phyloP scores from a whole-genome alignment of 2,113 vertebrate species.

The Lampris megalopsis region DNA sequence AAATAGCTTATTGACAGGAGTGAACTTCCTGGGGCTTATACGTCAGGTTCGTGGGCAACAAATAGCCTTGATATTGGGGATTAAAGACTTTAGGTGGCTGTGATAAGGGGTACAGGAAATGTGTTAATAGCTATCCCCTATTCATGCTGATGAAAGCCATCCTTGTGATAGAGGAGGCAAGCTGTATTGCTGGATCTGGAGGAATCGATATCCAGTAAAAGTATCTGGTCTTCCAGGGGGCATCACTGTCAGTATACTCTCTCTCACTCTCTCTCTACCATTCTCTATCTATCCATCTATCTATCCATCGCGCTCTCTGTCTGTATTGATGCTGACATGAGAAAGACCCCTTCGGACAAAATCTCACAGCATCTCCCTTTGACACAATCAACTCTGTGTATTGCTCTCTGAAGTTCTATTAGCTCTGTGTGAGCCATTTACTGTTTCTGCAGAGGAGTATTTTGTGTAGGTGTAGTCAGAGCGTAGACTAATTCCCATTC shows the following conservation, averaged over 20 bases:
- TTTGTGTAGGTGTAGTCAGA: neutral
- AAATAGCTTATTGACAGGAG: constrained; percentile 23
- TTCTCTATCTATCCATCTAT: neutral
- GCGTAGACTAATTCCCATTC: constrained; percentile 10
- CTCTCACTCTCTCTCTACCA: constrained; percentile 16
- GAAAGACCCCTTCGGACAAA: constrained; percentile 47
- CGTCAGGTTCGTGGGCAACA: constrained; percentile 34
- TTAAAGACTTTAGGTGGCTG: constrained; percentile 20
- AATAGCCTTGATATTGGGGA: constrained; percentile 32
- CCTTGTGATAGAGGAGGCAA: constrained; percentile 48
- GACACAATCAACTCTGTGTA: constrained; percentile 48
- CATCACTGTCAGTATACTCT: constrained; percentile 44
- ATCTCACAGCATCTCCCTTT: constrained; percentile 29
- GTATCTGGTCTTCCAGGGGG: constrained; percentile 46
- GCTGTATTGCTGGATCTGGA: constrained; percentile 36
- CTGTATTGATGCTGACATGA: constrained; percentile 54
- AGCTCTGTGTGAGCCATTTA: constrained; percentile 2
- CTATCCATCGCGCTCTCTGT: neutral
- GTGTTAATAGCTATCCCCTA: constrained; percentile 39
- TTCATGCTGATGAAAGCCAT: constrained; percentile 64
- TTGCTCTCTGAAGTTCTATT: constrained; percentile 17
- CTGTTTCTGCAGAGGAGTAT: constrained; percentile 15
- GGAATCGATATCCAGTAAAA: constrained; percentile 63
- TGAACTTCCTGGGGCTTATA: constrained; percentile 38
- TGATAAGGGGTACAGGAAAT: constrained; percentile 47